These are phyloP conservation scores for Drosophila stalkeri DNA, from an alignment of 2,888 invertebrate genomes.

Conservation along the genomic window DNA sequence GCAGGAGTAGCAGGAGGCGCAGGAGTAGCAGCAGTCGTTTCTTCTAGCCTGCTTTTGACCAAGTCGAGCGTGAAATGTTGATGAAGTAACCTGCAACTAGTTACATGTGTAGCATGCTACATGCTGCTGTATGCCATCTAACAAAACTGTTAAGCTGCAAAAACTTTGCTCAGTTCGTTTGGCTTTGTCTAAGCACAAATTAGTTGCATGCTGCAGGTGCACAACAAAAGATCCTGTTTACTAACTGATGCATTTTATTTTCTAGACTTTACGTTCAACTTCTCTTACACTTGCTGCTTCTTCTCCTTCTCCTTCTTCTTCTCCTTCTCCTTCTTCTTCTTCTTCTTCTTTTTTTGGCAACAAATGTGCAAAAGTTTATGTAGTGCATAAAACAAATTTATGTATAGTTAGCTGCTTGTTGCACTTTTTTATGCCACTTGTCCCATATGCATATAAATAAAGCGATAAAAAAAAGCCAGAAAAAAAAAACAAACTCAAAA, in stretches of 20 bases:
- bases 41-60: constrained; percentile 50
- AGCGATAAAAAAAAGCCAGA: constrained; percentile 54
- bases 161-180: constrained; percentile 48
- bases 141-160: constrained; percentile 60
- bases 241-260: constrained; percentile 23
- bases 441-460: constrained; percentile 73
- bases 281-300: neutral
- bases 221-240: constrained; percentile 48
- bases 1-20: constrained; percentile 17
- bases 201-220: constrained; percentile 61
- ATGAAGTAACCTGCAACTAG: constrained; percentile 71
- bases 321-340: constrained; percentile 7
- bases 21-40: constrained; percentile 33
- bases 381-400: constrained; percentile 70
- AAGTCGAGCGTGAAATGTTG: constrained; percentile 78
- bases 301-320: neutral
- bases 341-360: constrained; percentile 19
- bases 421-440: constrained; percentile 67
- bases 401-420: constrained; percentile 61
- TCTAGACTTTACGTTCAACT: constrained; percentile 12
- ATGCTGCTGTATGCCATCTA: constrained; percentile 13
- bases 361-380: constrained; percentile 62
- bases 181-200: constrained; percentile 69
- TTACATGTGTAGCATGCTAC: constrained; percentile 56
- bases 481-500: constrained; percentile 10